Evolutionary conservation across 1,140 invertebrate genomes (phyloP).

Genomic region (Penaeus vannamei): DNA sequence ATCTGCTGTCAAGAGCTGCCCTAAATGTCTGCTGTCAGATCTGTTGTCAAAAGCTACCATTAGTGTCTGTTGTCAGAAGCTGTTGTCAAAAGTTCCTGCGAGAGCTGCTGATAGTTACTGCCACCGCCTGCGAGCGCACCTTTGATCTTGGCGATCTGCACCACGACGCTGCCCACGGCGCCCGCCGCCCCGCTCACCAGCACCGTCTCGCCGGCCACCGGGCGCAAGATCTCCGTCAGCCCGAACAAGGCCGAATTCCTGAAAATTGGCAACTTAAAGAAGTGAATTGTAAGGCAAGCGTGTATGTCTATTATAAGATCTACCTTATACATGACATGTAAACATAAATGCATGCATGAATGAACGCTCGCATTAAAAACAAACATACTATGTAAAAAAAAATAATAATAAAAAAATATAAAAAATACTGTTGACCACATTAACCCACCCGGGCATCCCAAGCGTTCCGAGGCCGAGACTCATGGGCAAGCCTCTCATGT

Average conservation of each 20-base stretch:
- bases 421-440: neutral
- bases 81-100: too few relatives aligned
- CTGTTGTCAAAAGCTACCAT: too few relatives aligned
- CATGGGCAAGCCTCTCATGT: slow-evolving; percentile 75
- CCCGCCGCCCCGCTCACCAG: slow-evolving; percentile 76
- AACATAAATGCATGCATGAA: neutral
- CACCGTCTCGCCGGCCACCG: slow-evolving; percentile 79
- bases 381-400: too few relatives aligned
- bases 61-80: too few relatives aligned
- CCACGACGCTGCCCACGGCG: slow-evolving; percentile 81
- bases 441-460: slow-evolving; percentile 77
- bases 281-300: neutral
- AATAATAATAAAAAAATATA: neutral
- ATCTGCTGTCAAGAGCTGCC: too few relatives aligned
- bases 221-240: slow-evolving; percentile 79
- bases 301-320: neutral
- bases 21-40: too few relatives aligned
- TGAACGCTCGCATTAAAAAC: too few relatives aligned
- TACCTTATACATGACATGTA: neutral
- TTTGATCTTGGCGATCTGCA: slow-evolving; percentile 82
- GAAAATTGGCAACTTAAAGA: neutral
- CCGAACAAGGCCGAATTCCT: slow-evolving; percentile 82
- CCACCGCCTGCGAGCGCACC: slow-evolving; percentile 68
- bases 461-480: slow-evolving; percentile 77
- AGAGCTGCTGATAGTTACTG: too few relatives aligned